Conservation (phyloP, 37 sponge, comb jelly and placozoan genomes). For the Chondrosia reniformis region DNA sequence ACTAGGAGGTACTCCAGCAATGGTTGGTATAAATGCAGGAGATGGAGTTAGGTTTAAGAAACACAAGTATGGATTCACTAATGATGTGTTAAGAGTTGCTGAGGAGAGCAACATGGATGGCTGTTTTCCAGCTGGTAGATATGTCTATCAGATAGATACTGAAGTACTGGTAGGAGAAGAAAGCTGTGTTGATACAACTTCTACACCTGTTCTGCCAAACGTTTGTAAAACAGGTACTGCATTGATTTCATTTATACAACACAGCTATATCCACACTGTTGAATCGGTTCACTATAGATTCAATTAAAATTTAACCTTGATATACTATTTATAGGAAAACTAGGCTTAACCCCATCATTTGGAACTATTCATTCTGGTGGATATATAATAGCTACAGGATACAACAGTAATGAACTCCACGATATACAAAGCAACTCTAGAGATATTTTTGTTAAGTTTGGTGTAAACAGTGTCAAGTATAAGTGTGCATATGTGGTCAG, state of each 20-base stretch:
- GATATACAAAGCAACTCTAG: no score
- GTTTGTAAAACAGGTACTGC: background rate
- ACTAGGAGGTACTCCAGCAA: slow-evolving; percentile 19
- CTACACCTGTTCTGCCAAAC: background rate
- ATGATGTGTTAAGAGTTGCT: background rate
- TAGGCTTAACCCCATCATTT: background rate
- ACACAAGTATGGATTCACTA: background rate
- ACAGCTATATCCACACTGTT: background rate
- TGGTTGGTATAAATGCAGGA: slow-evolving; percentile 20
- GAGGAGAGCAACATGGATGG: background rate
- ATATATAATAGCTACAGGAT: background rate
- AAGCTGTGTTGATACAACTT: background rate
- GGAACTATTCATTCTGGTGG: background rate
- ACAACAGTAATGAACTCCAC: background rate
- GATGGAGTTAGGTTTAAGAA: slow-evolving; percentile 6
- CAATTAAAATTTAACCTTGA: background rate
- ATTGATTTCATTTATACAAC: background rate
- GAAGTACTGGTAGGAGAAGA: background rate
- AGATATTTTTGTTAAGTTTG: no score
- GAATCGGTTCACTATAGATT: background rate
- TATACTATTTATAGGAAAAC: background rate
- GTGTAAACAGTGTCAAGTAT: background rate
- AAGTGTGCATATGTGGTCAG: background rate
- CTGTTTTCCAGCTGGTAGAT: background rate
- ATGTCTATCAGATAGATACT: slow-evolving; percentile 3